Conservation (phyloP, 1,140 invertebrate species). For the Hycleus cichorii region DNA sequence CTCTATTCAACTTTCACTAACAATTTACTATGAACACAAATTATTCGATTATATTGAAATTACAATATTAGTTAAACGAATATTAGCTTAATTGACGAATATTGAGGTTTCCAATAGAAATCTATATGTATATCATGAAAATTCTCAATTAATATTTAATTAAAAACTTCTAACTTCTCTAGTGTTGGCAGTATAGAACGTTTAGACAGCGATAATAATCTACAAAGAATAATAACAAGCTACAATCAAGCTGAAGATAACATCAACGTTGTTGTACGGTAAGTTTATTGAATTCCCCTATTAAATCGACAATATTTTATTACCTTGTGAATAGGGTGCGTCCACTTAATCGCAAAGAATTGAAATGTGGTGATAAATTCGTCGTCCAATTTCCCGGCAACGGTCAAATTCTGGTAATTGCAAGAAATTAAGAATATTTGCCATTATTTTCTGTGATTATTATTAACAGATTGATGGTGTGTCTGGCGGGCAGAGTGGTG, state of each 20-base stretch:
- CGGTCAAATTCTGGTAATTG: slow-evolving; percentile 64
- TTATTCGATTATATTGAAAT: neutral
- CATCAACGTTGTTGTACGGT: slow-evolving; percentile 73
- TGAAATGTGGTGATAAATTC: slow-evolving; percentile 50
- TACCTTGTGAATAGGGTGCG: slow-evolving; percentile 50
- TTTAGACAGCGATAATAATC: slow-evolving; percentile 34
- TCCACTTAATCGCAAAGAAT: slow-evolving; percentile 62
- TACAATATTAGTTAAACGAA: neutral
- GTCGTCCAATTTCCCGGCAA: slow-evolving; percentile 69
- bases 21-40: neutral
- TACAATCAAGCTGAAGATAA: slow-evolving; percentile 56
- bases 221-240: slow-evolving; percentile 35
- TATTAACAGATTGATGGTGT: slow-evolving; percentile 41
- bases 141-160: neutral
- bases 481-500: slow-evolving; percentile 40
- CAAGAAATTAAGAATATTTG: neutral
- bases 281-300: neutral
- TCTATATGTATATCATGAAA: neutral
- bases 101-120: neutral
- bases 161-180: slow-evolving; percentile 3
- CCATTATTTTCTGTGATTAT: slow-evolving; percentile 1
- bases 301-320: neutral
- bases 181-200: slow-evolving; percentile 35
- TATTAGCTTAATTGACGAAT: neutral
- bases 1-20: neutral